Conservation (phyloP, 2,113 vertebrate genomes). For the Mirza zaza region DNA sequence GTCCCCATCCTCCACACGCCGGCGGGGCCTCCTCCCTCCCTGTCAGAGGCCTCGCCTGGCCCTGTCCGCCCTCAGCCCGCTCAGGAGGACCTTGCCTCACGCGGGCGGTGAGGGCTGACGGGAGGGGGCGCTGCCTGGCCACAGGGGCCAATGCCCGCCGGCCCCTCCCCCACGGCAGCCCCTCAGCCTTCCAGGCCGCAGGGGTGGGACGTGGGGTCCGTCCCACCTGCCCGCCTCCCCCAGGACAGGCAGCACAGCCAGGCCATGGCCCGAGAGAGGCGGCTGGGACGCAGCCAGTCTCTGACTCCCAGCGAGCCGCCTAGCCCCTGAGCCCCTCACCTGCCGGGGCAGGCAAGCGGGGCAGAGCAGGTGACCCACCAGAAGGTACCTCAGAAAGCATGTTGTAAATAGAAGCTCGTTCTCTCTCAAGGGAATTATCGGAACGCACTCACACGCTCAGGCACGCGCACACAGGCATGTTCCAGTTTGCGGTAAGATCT, state of each 20-base stretch:
- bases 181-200: background rate
- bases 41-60: background rate
- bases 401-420: background rate
- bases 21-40: too few species aligned
- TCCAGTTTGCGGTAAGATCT: background rate
- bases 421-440: background rate
- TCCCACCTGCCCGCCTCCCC: rapidly evolving
- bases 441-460: background rate
- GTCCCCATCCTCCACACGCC: background rate
- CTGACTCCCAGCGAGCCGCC: background rate
- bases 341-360: background rate
- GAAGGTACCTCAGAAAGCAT: background rate
- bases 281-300: rapidly evolving
- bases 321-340: background rate
- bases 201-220: rapidly evolving
- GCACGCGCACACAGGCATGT: rapidly evolving
- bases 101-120: background rate
- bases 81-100: background rate
- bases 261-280: too few species aligned
- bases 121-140: background rate
- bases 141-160: rapidly evolving
- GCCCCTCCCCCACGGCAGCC: background rate
- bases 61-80: background rate
- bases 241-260: background rate
- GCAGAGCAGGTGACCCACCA: rapidly evolving